These are phyloP conservation scores for Cinara cedri DNA, from an alignment of 2,888 invertebrate species.

Conservation along the genomic window DNA sequence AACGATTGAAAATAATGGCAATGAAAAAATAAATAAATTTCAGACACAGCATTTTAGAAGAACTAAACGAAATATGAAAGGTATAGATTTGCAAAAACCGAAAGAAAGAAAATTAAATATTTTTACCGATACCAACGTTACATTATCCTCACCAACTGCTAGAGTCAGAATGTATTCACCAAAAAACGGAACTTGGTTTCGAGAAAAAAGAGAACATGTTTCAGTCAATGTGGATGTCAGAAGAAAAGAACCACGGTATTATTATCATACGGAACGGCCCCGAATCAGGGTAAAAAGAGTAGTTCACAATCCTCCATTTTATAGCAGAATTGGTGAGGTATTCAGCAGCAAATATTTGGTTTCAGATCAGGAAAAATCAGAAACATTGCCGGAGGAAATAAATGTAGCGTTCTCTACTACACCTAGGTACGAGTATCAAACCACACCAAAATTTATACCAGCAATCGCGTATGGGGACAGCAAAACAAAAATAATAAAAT, in stretches of 20 bases:
- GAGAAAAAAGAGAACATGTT: conserved; percentile 26
- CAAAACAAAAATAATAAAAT: conserved; percentile 32
- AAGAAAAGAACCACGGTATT: conserved; percentile 44
- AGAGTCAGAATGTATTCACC: conserved; percentile 37
- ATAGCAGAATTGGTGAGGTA: conserved; percentile 12
- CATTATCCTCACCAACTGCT: conserved; percentile 36
- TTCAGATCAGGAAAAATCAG: conserved; percentile 38
- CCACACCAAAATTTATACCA: conserved; percentile 35
- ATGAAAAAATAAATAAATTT: background rate
- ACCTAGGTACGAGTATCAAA: background rate
- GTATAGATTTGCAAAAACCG: conserved; percentile 48
- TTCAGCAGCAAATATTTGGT: conserved; percentile 50
- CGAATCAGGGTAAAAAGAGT: conserved; percentile 33
- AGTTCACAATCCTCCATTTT: conserved; percentile 37
- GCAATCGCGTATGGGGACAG: conserved; percentile 46
- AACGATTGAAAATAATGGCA: background rate
- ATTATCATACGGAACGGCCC: conserved; percentile 34
- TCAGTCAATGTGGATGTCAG: conserved; percentile 24
- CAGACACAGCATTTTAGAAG: conserved; percentile 34
- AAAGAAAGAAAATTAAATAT: conserved; percentile 24
- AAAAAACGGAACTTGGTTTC: conserved; percentile 35
- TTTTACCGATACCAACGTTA: conserved; percentile 6
- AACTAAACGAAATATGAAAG: conserved; percentile 44
- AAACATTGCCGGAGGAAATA: conserved; percentile 48
- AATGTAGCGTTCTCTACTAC: conserved; percentile 35